A percentile compares a stretch with the other conserved stretches of the same genome.
Conservation (phyloP, 2,888 invertebrate species). For the Idaea aversata region DNA sequence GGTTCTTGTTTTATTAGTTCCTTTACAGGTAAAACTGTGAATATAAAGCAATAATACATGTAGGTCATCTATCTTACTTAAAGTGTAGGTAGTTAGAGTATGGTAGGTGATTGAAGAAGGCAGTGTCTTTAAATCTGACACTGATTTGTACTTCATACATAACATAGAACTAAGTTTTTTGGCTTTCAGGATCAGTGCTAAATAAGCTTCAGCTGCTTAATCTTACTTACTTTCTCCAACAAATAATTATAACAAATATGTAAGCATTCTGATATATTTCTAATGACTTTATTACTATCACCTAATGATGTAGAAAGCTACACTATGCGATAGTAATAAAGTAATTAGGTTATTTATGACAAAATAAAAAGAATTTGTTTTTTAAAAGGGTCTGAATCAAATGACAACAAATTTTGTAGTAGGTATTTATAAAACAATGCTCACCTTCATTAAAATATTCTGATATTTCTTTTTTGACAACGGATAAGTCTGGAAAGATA, state of each 20-base stretch:
- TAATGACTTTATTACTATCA: no score
- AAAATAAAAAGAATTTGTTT: background rate
- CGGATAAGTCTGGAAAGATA: slow-evolving; percentile 57
- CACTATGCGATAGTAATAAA: no score
- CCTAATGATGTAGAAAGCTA: no score
- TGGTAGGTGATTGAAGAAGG: background rate
- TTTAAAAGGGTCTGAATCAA: background rate
- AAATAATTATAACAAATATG: no score
- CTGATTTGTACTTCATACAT: no score
- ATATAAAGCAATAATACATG: background rate
- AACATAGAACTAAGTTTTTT: no score
- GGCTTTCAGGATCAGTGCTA: no score
- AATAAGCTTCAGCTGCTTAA: no score
- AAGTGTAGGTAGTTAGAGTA: background rate
- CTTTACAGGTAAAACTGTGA: slow-evolving; percentile 13
- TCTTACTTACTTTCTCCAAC: no score
- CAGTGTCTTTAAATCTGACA: background rate
- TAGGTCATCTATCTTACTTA: background rate
- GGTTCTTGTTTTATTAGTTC: slow-evolving; percentile 15
- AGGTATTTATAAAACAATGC: background rate
- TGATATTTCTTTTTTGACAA: slow-evolving; percentile 42
- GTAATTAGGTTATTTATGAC: no score
- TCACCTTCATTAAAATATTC: slow-evolving; percentile 46
- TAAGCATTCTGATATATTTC: no score
- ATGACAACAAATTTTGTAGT: background rate